Percentiles rank a stretch among this genome's conserved stretches.
Conservation (phyloP, 92 coral and sea anemone genomes). For the Montipora capitata region DNA sequence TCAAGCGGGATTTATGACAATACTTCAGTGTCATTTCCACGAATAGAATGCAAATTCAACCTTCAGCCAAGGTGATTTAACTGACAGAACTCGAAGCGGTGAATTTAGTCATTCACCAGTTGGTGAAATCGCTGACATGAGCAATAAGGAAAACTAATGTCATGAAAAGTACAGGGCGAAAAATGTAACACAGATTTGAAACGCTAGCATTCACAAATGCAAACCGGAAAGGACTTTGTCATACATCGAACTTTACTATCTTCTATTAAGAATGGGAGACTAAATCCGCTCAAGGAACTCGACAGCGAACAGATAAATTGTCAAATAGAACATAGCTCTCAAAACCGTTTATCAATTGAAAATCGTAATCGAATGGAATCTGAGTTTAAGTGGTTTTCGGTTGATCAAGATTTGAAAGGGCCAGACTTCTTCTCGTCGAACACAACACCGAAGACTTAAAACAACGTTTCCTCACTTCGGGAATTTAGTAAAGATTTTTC, state of each 20-base stretch:
- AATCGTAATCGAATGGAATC: slow-evolving; percentile 34
- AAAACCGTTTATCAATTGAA: slow-evolving; percentile 19
- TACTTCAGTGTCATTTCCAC: slow-evolving; percentile 20
- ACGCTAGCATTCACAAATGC: slow-evolving; percentile 43
- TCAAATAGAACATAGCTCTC: slow-evolving; percentile 13
- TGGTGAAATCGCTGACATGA: slow-evolving; percentile 36
- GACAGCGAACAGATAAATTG: slow-evolving; percentile 21
- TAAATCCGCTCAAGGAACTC: slow-evolving; percentile 10
- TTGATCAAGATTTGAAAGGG: slow-evolving; percentile 43
- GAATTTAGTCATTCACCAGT: slow-evolving; percentile 40
- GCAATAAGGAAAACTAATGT: slow-evolving; percentile 18
- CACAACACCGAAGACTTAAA: slow-evolving; percentile 4
- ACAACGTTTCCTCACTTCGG: not conserved
- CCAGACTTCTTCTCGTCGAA: slow-evolving; percentile 22
- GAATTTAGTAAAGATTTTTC: not conserved
- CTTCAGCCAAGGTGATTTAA: slow-evolving; percentile 12
- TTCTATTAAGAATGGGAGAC: slow-evolving; percentile 12
- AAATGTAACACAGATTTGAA: not conserved
- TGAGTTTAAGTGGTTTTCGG: slow-evolving; percentile 43
- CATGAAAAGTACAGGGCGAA: slow-evolving; percentile 26
- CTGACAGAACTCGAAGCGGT: slow-evolving; percentile 21
- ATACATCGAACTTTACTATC: slow-evolving; percentile 13
- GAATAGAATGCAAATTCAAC: slow-evolving; percentile 48
- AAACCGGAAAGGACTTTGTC: slow-evolving; percentile 57
- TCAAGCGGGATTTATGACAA: slow-evolving; percentile 10